Conservation (phyloP, 2,888 invertebrate genomes). For the Calameuta pallipes region DNA sequence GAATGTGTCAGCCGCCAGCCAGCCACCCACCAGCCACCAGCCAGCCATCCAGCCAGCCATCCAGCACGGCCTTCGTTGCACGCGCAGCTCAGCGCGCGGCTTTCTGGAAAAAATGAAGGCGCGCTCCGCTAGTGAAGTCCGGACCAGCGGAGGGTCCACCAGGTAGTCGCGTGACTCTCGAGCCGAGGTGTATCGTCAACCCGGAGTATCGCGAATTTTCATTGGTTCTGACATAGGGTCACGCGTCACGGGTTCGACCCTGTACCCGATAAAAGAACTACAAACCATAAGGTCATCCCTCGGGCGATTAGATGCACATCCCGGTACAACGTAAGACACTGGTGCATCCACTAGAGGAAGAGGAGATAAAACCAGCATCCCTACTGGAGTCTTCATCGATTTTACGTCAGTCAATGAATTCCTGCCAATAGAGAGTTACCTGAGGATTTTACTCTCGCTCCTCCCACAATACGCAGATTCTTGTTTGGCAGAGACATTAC, state of each 20-base stretch:
- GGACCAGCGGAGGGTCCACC: constrained; percentile 9
- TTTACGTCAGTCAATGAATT: not conserved
- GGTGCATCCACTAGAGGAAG: not conserved
- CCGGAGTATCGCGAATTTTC: not conserved
- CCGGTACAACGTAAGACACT: not conserved
- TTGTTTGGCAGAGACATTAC: not conserved
- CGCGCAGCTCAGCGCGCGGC: constrained; percentile 14
- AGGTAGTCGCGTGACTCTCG: constrained; percentile 5
- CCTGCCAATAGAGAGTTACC: not conserved
- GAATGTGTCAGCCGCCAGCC: no score
- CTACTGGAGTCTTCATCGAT: not conserved
- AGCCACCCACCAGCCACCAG: no score
- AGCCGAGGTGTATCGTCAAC: not conserved
- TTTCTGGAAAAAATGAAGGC: constrained; percentile 14
- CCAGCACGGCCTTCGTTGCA: constrained; percentile 10
- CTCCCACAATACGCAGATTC: not conserved
- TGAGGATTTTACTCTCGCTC: not conserved
- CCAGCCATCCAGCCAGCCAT: not conserved
- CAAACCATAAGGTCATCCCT: not conserved
- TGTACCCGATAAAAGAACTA: not conserved
- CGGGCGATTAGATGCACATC: not conserved
- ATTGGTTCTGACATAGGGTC: not conserved
- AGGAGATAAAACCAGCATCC: not conserved
- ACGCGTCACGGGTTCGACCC: not conserved
- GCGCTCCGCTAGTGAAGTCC: constrained; percentile 12